A percentile compares a stretch with the other conserved stretches of the same genome.
Conservation (phyloP, 2,113 vertebrate species). For the Motacilla alba region DNA sequence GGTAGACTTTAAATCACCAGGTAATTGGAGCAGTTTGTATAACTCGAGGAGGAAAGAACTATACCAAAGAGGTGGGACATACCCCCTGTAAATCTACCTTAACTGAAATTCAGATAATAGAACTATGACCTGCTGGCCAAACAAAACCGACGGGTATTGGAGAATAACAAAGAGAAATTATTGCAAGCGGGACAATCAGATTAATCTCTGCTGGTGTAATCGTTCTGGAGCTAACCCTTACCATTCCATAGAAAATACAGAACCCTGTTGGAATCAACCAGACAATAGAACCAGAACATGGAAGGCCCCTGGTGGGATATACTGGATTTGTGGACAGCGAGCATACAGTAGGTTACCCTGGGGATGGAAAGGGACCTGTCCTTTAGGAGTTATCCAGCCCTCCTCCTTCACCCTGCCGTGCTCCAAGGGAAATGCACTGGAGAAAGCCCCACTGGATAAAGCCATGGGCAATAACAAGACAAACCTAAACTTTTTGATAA, state of each 20-base stretch:
- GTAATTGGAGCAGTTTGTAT: neutral
- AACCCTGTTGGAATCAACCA: no score
- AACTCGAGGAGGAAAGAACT: neutral
- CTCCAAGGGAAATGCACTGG: no score
- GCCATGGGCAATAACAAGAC: neutral
- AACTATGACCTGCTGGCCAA: neutral
- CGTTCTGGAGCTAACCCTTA: neutral
- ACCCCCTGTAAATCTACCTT: neutral
- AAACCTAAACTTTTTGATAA: neutral
- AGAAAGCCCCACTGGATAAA: neutral
- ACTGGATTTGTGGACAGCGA: neutral
- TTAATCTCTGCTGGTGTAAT: neutral
- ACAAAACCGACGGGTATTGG: no score
- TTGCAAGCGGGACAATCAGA: neutral
- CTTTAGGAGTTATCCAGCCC: neutral
- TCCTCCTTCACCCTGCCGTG: neutral
- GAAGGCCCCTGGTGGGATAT: neutral
- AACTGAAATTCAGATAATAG: neutral
- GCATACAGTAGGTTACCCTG: neutral
- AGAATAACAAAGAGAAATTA: neutral
- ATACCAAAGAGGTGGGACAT: neutral
- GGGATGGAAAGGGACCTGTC: neutral
- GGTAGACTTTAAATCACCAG: neutral
- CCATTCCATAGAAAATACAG: neutral
- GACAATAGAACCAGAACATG: no score